Base-by-base conservation (phyloP, 2,797 vertebrate species). In the Hapalemur alaotrensis region DNA sequence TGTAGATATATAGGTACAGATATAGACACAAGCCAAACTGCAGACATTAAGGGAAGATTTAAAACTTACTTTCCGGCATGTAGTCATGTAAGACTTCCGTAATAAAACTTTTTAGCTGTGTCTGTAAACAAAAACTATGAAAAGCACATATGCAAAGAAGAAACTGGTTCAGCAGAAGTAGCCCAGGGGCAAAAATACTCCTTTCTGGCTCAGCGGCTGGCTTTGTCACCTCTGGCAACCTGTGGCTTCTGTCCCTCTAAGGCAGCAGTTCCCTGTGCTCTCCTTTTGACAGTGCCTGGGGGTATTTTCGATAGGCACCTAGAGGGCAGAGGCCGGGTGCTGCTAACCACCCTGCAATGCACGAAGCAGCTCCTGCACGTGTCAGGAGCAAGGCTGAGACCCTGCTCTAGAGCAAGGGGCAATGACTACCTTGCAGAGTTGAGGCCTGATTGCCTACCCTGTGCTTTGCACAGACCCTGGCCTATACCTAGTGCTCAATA, bases 301-400 rank as follows among this genome's bases (percentile, higher is more conserved):
- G 83, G 61, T 61, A 52, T 10, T 67, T 63, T 4, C 2, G 41
- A 41, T 23, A 61, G 8, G 52, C 46, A 14, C 35, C 25, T 22
- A 23, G 20, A 65, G 0, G 4, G 46, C 2, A 35, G 76, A 65
- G 43, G 50, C 22, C 22, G 43, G 12, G 8, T 35, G 15, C 61
- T 12, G 61, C n/a, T 43, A 12, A 38, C 30, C 3, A 30, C 13
- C 32, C 32, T 1, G 1, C 57, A n/a, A 1, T 1, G 23, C 17
- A 5, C 30, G 28, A 3, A n/a, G 32, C 11, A 2, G 3, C 18
- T 11, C 11, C 41, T 30, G 46, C 8, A 15, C 9, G 2, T 22
- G 22, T 25, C 32, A 79, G 50, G n/a, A 79, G n/a, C 48, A 35
- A 79, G 35, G 76, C 1, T n/a, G 80, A 35, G 23, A 46, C 10